phyloP scores from a whole-genome alignment of 2,888 invertebrate genomes.

The Ceraclea dissimilis region DNA sequence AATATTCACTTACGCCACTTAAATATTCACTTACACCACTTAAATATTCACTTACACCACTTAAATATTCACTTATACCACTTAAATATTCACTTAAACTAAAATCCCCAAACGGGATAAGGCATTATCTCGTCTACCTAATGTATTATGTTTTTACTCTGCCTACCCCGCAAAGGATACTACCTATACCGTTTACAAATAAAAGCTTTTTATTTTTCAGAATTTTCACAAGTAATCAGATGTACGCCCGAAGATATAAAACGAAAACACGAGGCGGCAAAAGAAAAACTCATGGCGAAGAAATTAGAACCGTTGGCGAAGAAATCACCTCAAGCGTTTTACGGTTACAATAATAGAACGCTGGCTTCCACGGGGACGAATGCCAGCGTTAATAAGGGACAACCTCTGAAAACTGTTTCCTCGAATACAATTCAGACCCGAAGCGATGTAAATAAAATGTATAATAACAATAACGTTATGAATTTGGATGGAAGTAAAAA shows the following conservation, averaged over 20 bases:
- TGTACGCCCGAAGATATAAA: constrained; percentile 56
- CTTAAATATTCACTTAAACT: no score
- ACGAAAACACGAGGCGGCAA: constrained; percentile 51
- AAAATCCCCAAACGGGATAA: no score
- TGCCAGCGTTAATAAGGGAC: not conserved
- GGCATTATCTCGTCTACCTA: no score
- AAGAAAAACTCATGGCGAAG: constrained; percentile 49
- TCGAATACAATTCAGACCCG: not conserved
- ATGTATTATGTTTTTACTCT: no score
- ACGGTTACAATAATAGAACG: not conserved
- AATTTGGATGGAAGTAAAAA: not conserved
- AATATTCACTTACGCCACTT: no score
- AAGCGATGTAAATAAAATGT: not conserved
- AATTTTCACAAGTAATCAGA: constrained; percentile 26
- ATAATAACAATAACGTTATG: not conserved
- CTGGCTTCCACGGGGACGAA: not conserved
- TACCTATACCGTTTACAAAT: no score
- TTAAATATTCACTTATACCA: no score
- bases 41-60: no score
- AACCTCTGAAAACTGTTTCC: not conserved
- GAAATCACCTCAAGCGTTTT: not conserved
- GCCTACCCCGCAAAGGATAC: no score
- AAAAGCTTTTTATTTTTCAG: constrained; percentile 10
- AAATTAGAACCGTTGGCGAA: constrained; percentile 4
- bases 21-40: no score